Evolutionary conservation across 2,797 vertebrate species (phyloP).

Genomic region (Hapalemur alaotrensis): DNA sequence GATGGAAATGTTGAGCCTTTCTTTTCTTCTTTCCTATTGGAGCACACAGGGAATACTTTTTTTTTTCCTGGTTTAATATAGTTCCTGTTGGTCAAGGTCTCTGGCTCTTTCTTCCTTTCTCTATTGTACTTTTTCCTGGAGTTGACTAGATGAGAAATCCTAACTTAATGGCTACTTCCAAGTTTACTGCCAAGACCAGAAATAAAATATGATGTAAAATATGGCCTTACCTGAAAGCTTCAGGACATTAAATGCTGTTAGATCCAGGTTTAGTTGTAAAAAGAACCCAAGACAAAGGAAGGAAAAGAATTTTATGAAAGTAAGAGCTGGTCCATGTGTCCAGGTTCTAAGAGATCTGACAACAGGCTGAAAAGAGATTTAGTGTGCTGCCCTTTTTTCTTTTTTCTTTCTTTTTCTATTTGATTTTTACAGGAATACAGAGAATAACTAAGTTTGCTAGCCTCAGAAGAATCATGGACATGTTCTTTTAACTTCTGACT

Average conservation of each 20-base stretch:
- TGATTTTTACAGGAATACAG: constrained; percentile 11
- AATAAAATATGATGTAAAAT: constrained; percentile 71
- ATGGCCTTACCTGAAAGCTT: constrained; percentile 67
- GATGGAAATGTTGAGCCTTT: neutral
- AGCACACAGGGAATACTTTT: constrained; percentile 39
- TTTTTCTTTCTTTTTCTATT: neutral
- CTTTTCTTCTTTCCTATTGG: constrained; percentile 10
- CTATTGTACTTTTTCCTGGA: constrained; percentile 50
- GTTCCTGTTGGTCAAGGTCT: constrained; percentile 51
- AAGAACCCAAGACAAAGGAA: constrained; percentile 51
- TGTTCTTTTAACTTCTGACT: constrained; percentile 43
- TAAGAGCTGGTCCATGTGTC: constrained; percentile 36
- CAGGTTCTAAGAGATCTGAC: constrained; percentile 37
- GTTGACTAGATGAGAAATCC: constrained; percentile 67
- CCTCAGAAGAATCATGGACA: neutral
- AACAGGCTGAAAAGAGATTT: constrained; percentile 58
- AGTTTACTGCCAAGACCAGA: constrained; percentile 64
- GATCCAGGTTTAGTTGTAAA: constrained; percentile 52
- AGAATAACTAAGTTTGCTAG: constrained; percentile 23
- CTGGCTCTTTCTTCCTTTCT: constrained; percentile 48
- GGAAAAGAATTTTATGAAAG: constrained; percentile 50
- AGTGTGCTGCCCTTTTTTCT: neutral
- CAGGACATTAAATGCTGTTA: constrained; percentile 52
- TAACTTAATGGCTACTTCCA: constrained; percentile 63
- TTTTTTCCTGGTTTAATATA: constrained; percentile 45